These are phyloP conservation scores for Nannoperca obscura DNA, from an alignment of 2,797 vertebrate genomes.

Conservation along the genomic window DNA sequence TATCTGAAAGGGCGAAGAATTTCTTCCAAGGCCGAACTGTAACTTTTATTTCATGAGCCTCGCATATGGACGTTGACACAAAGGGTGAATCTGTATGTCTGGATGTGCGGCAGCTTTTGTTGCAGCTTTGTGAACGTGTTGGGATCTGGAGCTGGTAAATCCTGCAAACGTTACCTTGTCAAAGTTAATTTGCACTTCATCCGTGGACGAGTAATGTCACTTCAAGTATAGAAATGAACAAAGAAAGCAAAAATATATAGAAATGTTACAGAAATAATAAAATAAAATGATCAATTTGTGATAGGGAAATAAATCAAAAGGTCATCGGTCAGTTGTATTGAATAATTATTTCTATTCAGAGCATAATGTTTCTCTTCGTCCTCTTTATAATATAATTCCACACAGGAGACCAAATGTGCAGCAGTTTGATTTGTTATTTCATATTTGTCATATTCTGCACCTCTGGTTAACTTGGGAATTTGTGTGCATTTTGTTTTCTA, in stretches of 20 bases:
- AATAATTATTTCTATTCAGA: constrained; percentile 45
- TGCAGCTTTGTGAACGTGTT: constrained; percentile 10
- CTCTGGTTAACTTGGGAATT: constrained; percentile 42
- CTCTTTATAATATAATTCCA: constrained; percentile 46
- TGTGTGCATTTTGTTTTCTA: constrained; percentile 32
- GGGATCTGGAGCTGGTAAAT: constrained; percentile 38
- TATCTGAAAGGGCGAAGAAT: constrained; percentile 32
- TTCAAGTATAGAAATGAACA: not conserved
- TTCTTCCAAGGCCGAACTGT: constrained; percentile 26
- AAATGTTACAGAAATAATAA: not conserved
- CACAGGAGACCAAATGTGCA: constrained; percentile 42
- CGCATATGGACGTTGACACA: constrained; percentile 16
- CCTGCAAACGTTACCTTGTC: constrained; percentile 16
- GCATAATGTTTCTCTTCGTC: constrained; percentile 51
- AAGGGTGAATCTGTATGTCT: constrained; percentile 39
- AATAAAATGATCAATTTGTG: not conserved
- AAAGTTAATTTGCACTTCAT: constrained; percentile 18
- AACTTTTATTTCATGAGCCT: constrained; percentile 43
- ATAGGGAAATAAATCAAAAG: constrained; percentile 19
- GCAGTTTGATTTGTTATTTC: constrained; percentile 56
- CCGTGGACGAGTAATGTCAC: not conserved
- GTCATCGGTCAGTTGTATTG: constrained; percentile 9
- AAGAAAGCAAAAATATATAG: not conserved
- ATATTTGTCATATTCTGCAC: constrained; percentile 37
- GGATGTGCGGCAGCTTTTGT: constrained; percentile 8